Percentiles rank a stretch among this genome's conserved stretches.
These are phyloP conservation scores for Orchesella cincta DNA, from an alignment of 1,140 invertebrate genomes.

Conservation along the genomic window DNA sequence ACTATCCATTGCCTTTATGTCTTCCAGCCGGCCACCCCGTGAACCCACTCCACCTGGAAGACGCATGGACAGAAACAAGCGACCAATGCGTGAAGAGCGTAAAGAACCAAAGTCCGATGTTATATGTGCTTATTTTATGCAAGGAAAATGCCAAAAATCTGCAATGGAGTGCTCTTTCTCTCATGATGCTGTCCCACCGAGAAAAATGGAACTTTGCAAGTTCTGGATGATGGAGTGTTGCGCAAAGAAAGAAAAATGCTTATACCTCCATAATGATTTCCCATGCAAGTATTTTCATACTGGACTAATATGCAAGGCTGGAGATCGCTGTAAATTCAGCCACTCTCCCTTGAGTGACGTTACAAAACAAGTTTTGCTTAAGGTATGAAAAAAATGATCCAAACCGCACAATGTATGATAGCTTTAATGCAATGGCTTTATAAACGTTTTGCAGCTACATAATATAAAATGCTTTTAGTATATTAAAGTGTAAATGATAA, in stretches of 20 bases:
- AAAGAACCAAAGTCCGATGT: constrained; percentile 67
- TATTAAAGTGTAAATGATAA: no score
- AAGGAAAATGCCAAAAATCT: constrained; percentile 81
- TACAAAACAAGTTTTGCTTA: constrained; percentile 68
- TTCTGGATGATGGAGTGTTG: constrained; percentile 95
- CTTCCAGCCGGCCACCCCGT: constrained; percentile 15
- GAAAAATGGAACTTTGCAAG: constrained; percentile 93
- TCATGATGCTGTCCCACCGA: constrained; percentile 77
- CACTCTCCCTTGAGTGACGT: constrained; percentile 80
- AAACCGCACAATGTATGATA: background rate
- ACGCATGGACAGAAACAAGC: background rate
- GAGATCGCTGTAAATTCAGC: constrained; percentile 89
- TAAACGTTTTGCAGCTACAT: no score
- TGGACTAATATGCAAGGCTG: constrained; percentile 77
- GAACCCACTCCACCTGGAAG: background rate
- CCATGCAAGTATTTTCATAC: constrained; percentile 97
- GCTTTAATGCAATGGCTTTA: no score
- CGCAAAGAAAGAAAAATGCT: constrained; percentile 90
- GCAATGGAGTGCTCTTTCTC: constrained; percentile 80
- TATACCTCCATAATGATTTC: constrained; percentile 96
- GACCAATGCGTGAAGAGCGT: constrained; percentile 48
- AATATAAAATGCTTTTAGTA: no score
- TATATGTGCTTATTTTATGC: constrained; percentile 80
- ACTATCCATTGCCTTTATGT: background rate
- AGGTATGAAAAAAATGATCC: constrained; percentile 54